Percentiles rank a stretch among this genome's conserved stretches.
phyloP scores from a whole-genome alignment of 2,113 vertebrate species.

The Protomyctophum bolini region DNA sequence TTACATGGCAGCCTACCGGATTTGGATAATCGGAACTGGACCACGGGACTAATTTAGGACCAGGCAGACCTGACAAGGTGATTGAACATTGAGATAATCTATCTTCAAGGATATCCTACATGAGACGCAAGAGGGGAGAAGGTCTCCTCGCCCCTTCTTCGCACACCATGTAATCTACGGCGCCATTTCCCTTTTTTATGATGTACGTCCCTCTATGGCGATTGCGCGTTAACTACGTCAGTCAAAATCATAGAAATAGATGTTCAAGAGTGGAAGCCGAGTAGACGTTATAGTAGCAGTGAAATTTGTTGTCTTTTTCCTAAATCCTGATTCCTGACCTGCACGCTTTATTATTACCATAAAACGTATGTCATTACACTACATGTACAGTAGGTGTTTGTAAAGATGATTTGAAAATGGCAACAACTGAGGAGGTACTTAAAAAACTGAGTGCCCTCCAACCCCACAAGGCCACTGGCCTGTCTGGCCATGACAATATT shows the following conservation, averaged over 20 bases:
- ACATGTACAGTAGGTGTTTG: too few species aligned
- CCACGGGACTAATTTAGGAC: neutral
- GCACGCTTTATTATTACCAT: too few species aligned
- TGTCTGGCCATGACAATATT: too few species aligned
- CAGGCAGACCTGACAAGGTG: neutral
- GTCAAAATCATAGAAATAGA: conserved; percentile 44
- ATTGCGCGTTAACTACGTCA: conserved; percentile 51
- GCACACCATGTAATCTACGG: conserved; percentile 47
- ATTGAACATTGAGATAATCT: neutral
- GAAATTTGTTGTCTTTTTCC: too few species aligned
- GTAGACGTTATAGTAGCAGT: too few species aligned
- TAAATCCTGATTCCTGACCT: too few species aligned
- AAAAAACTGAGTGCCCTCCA: too few species aligned
- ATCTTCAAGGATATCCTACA: neutral
- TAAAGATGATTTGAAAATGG: too few species aligned
- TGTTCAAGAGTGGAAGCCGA: neutral
- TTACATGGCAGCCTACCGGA: conserved; percentile 1
- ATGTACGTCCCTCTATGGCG: conserved; percentile 3
- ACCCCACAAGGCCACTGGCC: too few species aligned
- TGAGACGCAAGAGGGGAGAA: conserved; percentile 35
- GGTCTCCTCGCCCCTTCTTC: conserved; percentile 43
- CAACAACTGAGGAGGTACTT: too few species aligned
- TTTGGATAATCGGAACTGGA: neutral
- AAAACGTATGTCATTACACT: too few species aligned
- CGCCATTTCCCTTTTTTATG: conserved; percentile 64